A percentile compares a stretch with the other conserved stretches of the same genome.
phyloP scores from a whole-genome alignment of 2,113 vertebrate species.

The Corythaeola cristata region DNA sequence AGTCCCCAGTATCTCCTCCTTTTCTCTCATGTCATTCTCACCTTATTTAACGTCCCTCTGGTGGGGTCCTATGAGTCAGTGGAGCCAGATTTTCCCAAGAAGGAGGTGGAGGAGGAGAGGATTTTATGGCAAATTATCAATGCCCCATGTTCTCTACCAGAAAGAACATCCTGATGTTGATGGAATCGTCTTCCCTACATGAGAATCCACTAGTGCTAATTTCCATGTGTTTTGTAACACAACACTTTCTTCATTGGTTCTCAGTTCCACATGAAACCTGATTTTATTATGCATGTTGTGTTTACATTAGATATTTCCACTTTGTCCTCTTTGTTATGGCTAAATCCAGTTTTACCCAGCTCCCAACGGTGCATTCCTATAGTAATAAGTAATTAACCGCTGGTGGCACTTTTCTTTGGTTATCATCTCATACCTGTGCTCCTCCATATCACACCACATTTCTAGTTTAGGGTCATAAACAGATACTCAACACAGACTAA shows the following conservation, averaged over 20 bases:
- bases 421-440: background rate
- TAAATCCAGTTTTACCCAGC: background rate
- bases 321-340: background rate
- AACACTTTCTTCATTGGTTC: background rate
- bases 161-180: background rate
- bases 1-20: too few species aligned
- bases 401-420: background rate
- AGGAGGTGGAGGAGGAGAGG: background rate
- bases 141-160: background rate
- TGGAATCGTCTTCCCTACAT: background rate
- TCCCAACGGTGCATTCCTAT: background rate
- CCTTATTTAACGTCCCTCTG: background rate
- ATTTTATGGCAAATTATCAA: background rate
- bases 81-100: background rate
- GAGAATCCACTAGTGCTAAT: background rate
- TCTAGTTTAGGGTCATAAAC: background rate
- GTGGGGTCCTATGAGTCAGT: background rate
- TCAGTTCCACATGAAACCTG: fast-evolving
- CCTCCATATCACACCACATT: background rate
- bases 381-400: background rate
- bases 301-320: background rate
- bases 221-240: background rate
- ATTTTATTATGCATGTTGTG: background rate
- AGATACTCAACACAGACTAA: background rate
- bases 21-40: background rate